Evolutionary conservation across 1,140 invertebrate species (phyloP), one percentile per base, ranked within the genome.

Genomic region (Nymphalis io): DNA sequence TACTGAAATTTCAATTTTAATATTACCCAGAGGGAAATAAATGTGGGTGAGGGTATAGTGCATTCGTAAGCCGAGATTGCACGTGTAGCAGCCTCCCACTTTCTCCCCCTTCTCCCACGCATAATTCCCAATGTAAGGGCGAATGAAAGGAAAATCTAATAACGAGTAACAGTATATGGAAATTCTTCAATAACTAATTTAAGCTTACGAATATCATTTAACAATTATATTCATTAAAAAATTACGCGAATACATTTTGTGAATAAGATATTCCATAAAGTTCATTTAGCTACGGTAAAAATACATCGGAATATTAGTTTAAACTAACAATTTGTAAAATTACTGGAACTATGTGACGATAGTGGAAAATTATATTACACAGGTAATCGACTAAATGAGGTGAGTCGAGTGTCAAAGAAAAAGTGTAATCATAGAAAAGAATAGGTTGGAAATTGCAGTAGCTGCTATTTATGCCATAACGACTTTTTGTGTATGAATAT

Each of bases 121-220:
- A n/a, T n/a, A 46, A 8, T 3, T 46, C 46, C 46, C 46, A 51
- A 51, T n/a, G 58, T 60, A n/a, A 60, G 59, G 38, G 33, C 13
- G 11, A 51, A 57, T 39, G 58, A 68, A 60, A 68, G 65, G 58
- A 44, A 60, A 60, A 68, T 60, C 46, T 68, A 60, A 68, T 60
- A 60, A 66, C 16, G 46, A 59, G 27, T 20, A 51, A 51, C 46
- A 20, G 16, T 51, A 11, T 18, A 11, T 18, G 27, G n/a, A 60
- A 20, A 42, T 33, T 33, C 27, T 8, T 33, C 27, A 33, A 33
- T 33, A 33, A 33, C 5, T 33, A 6, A 8, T 33, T 33, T 1
- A 8, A 33, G 27, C 10, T 33, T 1, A 23, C 1, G 23, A 8
- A 8, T 8, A 4, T 33, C 6, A 33, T 33, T 33, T 33, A 8